phyloP scores from a whole-genome alignment of 2,888 invertebrate species.

The Melanostoma scalare region DNA sequence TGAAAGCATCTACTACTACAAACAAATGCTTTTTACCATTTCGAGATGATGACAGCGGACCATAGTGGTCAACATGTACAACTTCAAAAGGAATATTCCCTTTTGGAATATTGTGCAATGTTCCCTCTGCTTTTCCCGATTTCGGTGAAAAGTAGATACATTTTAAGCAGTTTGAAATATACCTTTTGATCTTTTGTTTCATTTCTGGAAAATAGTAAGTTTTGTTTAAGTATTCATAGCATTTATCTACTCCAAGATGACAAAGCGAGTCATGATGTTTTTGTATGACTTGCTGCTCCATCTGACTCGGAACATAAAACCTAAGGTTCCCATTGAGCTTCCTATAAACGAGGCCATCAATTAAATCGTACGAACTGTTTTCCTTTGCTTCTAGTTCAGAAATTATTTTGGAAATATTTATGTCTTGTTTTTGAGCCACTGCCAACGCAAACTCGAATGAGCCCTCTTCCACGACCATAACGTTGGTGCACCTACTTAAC shows the following conservation, averaged over 20 bases:
- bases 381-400: constrained; percentile 6
- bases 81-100: background rate
- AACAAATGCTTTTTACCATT: constrained; percentile 1
- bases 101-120: constrained; percentile 11
- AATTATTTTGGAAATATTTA: background rate
- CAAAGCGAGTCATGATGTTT: constrained; percentile 74
- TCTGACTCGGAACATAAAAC: constrained; percentile 67
- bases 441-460: constrained; percentile 31
- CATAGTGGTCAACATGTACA: constrained; percentile 6
- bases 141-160: constrained; percentile 13
- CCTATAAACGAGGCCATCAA: constrained; percentile 51
- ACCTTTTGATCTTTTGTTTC: constrained; percentile 12
- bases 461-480: constrained; percentile 13
- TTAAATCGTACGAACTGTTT: constrained; percentile 30
- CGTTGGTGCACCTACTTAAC: constrained; percentile 72
- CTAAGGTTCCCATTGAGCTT: constrained; percentile 27
- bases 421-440: constrained; percentile 25
- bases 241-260: constrained; percentile 76
- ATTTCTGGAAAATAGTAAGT: constrained; percentile 29
- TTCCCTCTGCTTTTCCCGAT: constrained; percentile 13
- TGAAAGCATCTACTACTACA: constrained; percentile 15
- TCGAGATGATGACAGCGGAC: background rate
- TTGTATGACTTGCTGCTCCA: constrained; percentile 71
- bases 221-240: constrained; percentile 48
- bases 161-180: constrained; percentile 25